Percentiles rank a stretch among this genome's conserved stretches.
phyloP scores from a whole-genome alignment of 2,797 vertebrate genomes.

The Dallia pectoralis region DNA sequence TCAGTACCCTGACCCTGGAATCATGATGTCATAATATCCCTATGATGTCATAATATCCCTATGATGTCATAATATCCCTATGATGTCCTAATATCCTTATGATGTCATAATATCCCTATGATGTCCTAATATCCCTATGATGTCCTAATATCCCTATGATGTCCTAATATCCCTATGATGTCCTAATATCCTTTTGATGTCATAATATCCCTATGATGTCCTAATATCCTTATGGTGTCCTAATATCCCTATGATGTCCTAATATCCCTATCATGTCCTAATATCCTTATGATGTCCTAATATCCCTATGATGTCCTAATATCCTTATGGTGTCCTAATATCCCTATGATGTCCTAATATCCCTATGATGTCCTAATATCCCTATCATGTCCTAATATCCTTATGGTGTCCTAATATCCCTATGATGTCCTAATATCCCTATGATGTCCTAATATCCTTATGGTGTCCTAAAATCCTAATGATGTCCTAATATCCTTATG shows the following conservation, averaged over 20 bases:
- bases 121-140: background rate
- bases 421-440: background rate
- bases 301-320: background rate
- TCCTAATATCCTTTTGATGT: background rate
- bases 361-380: background rate
- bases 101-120: background rate
- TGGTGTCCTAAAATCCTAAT: background rate
- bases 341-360: background rate
- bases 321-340: background rate
- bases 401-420: background rate
- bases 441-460: background rate
- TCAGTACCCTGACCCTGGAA: constrained; percentile 30
- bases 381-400: background rate
- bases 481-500: background rate
- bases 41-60: background rate
- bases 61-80: background rate
- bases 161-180: background rate
- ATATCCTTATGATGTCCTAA: background rate
- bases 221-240: background rate
- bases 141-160: background rate
- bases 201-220: background rate
- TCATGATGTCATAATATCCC: background rate
- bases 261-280: background rate
- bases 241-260: background rate
- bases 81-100: background rate